Percentiles rank a stretch among this genome's conserved stretches.
Conservation (phyloP, 1,140 invertebrate species). For the Battus philenor region DNA sequence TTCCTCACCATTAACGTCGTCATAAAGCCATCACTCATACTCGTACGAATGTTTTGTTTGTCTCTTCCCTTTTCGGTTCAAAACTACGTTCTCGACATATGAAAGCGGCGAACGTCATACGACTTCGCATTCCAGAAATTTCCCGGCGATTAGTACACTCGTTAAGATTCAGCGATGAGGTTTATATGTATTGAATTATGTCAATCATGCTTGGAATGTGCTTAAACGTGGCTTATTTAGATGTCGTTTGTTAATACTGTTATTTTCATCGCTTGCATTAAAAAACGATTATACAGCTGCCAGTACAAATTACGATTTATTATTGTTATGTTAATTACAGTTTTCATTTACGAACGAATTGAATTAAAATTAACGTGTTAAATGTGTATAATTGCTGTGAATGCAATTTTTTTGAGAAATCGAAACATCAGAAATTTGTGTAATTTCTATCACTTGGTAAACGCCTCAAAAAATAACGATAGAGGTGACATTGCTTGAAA, state of each 20-base stretch:
- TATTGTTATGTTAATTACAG: not conserved
- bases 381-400: no score
- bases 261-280: conserved; percentile 8
- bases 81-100: conserved; percentile 32
- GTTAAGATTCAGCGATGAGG: conserved; percentile 45
- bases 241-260: conserved; percentile 22
- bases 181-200: conserved; percentile 45
- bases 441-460: no score
- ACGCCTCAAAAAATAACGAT: no score
- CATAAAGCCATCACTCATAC: not conserved
- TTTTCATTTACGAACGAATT: no score
- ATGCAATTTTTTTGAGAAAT: no score
- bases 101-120: conserved; percentile 43
- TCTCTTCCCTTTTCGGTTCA: conserved; percentile 7
- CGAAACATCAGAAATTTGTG: no score
- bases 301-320: conserved; percentile 3
- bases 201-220: conserved; percentile 41
- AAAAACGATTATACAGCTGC: conserved; percentile 1
- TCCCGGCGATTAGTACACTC: conserved; percentile 49
- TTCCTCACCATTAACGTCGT: conserved; percentile 45
- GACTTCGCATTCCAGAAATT: conserved; percentile 49
- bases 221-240: conserved; percentile 30
- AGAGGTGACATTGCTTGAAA: no score
- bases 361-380: no score
- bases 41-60: conserved; percentile 1